These are phyloP conservation scores for Zenarchopterus dispar DNA, from an alignment of 2,797 vertebrate species.

Conservation along the genomic window DNA sequence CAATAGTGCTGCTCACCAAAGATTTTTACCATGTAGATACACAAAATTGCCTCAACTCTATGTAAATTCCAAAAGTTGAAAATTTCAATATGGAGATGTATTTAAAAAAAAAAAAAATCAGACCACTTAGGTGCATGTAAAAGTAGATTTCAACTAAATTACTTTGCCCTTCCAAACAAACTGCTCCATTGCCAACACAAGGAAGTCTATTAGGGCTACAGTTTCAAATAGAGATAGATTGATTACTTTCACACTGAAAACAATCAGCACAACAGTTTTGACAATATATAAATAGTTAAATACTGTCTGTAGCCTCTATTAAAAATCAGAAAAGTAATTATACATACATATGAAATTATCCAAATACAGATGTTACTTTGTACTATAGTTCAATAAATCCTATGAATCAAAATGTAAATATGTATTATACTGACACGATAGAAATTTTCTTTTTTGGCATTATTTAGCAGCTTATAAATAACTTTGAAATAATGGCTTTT, in stretches of 20 bases:
- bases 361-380: constrained; percentile 56
- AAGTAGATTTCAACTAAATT: constrained; percentile 32
- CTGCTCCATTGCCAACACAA: constrained; percentile 47
- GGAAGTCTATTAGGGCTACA: constrained; percentile 56
- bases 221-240: constrained; percentile 60
- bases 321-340: constrained; percentile 60
- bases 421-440: constrained; percentile 65
- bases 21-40: background rate
- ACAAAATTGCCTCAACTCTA: background rate
- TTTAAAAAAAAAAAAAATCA: no score
- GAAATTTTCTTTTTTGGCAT: constrained; percentile 83
- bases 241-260: constrained; percentile 65
- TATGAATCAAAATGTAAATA: constrained; percentile 60
- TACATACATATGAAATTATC: constrained; percentile 60
- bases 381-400: constrained; percentile 55
- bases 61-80: no score
- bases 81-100: no score
- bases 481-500: constrained; percentile 84
- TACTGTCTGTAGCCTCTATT: constrained; percentile 52
- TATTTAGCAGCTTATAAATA: constrained; percentile 85
- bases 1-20: no score
- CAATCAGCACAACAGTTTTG: constrained; percentile 53
- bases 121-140: constrained; percentile 45
- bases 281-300: constrained; percentile 60
- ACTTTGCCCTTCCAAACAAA: constrained; percentile 41